Evolutionary conservation across 2,888 invertebrate species (phyloP).

Genomic region (Barypeithes pellucidus): DNA sequence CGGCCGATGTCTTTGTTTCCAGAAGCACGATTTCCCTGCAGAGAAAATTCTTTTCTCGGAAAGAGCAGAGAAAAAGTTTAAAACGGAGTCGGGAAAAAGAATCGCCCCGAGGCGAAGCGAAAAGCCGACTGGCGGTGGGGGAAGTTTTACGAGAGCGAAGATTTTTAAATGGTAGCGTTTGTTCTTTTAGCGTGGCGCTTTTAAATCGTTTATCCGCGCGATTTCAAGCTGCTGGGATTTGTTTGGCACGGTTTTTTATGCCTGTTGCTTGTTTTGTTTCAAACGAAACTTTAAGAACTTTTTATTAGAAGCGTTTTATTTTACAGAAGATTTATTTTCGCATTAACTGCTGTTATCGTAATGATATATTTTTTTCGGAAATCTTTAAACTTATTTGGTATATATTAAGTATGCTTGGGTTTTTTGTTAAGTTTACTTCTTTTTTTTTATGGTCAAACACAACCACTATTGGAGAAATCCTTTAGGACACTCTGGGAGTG

Average conservation of each 20-base stretch:
- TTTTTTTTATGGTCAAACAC: too few relatives aligned
- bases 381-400: too few relatives aligned
- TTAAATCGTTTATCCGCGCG: conserved; percentile 41
- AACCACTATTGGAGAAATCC: too few relatives aligned
- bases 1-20: conserved; percentile 49
- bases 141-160: conserved; percentile 43
- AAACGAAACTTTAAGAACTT: conserved; percentile 24
- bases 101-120: conserved; percentile 44
- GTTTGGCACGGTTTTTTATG: conserved; percentile 49
- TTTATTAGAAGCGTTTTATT: conserved; percentile 20
- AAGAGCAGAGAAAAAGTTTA: conserved; percentile 48
- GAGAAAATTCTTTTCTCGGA: conserved; percentile 48
- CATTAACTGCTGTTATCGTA: background rate
- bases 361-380: background rate
- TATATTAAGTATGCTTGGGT: too few relatives aligned
- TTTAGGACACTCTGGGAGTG: too few relatives aligned
- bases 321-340: background rate
- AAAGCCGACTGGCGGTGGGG: conserved; percentile 36
- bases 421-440: too few relatives aligned
- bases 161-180: conserved; percentile 45
- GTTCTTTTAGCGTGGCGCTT: conserved; percentile 44
- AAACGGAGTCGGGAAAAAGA: conserved; percentile 47
- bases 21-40: conserved; percentile 21
- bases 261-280: conserved; percentile 48
- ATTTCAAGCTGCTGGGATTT: conserved; percentile 43